These are phyloP conservation scores for Pseudomyrmex gracilis DNA, from an alignment of 1,140 invertebrate genomes.

Conservation along the genomic window DNA sequence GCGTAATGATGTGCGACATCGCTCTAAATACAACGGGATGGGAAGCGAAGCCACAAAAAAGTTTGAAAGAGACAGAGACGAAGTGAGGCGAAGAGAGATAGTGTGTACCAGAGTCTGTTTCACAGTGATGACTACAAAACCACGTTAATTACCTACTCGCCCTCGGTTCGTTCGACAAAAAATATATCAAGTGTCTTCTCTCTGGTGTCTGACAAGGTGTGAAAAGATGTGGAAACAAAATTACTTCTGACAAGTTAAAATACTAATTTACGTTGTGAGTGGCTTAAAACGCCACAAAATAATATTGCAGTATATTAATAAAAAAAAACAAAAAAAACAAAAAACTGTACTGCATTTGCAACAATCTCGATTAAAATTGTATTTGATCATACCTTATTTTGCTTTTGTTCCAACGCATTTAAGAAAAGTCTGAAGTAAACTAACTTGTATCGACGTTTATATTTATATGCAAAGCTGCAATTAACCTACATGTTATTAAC, in stretches of 20 bases:
- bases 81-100: conserved; percentile 13
- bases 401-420: neutral
- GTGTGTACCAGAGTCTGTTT: conserved; percentile 5
- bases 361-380: conserved; percentile 5
- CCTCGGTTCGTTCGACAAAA: neutral
- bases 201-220: neutral
- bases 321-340: too few species aligned
- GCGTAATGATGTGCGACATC: conserved; percentile 56
- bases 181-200: conserved; percentile 41
- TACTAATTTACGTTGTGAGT: neutral
- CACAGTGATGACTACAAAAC: conserved; percentile 55
- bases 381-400: neutral
- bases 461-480: neutral
- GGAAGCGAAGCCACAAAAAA: conserved; percentile 20
- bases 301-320: neutral
- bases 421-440: neutral
- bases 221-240: conserved; percentile 14
- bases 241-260: neutral
- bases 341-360: neutral
- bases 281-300: neutral
- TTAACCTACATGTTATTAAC: neutral
- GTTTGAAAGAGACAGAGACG: conserved; percentile 32
- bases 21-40: conserved; percentile 26
- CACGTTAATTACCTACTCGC: conserved; percentile 61
- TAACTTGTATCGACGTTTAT: neutral